Percentiles rank a stretch among this genome's conserved stretches.
Conservation (phyloP, 2,888 invertebrate species). For the Miltochrista miniata region DNA sequence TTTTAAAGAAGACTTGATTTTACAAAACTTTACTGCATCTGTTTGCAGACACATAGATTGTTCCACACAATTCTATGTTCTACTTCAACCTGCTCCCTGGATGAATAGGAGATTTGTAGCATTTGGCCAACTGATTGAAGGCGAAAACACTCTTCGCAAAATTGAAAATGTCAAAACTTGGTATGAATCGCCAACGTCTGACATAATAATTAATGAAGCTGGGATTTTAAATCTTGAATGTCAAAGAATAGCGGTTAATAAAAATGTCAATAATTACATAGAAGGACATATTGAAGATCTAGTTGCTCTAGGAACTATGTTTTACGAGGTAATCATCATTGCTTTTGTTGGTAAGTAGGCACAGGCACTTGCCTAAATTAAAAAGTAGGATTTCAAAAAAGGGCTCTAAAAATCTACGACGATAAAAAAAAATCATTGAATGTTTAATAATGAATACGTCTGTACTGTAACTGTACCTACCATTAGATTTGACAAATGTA, state of each 20-base stretch:
- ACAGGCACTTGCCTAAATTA: no score
- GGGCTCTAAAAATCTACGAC: no score
- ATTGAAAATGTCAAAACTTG: slow-evolving; percentile 85
- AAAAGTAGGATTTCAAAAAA: no score
- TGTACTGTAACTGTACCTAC: no score
- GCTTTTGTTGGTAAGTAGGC: no score
- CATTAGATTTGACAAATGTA: no score
- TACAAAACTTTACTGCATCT: not conserved
- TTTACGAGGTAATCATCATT: slow-evolving; percentile 52
- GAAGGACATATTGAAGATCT: slow-evolving; percentile 66
- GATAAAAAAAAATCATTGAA: no score
- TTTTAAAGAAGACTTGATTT: no score
- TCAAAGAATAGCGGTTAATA: slow-evolving; percentile 61
- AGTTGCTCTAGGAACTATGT: slow-evolving; percentile 45
- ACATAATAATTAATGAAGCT: slow-evolving; percentile 53
- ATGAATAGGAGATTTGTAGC: slow-evolving; percentile 89
- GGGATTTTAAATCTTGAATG: slow-evolving; percentile 70
- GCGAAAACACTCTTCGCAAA: slow-evolving; percentile 82
- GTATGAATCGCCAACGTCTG: slow-evolving; percentile 83
- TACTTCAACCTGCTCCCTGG: slow-evolving; percentile 87
- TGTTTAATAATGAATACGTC: no score
- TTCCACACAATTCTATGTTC: slow-evolving; percentile 87
- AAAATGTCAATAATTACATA: slow-evolving; percentile 57
- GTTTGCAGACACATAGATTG: slow-evolving; percentile 83
- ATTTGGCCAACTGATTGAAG: slow-evolving; percentile 88